phyloP scores from a whole-genome alignment of 2,113 vertebrate species.

The Pandion haliaetus region DNA sequence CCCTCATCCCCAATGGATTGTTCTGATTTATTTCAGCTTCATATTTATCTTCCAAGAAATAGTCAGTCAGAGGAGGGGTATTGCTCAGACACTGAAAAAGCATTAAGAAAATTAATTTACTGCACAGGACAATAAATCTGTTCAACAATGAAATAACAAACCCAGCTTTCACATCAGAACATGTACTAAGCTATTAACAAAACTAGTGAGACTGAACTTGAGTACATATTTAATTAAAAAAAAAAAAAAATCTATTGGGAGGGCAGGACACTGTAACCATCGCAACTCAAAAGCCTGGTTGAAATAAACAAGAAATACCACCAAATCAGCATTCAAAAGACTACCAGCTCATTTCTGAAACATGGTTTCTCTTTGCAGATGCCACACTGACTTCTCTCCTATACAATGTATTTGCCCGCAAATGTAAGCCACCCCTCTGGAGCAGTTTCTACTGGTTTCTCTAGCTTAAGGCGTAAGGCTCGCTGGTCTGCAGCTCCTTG shows the following conservation, averaged over 20 bases:
- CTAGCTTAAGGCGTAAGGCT: background rate
- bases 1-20: constrained; percentile 96
- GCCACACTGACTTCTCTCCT: background rate
- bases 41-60: constrained; percentile 92
- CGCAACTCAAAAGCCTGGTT: background rate
- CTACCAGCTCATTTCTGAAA: background rate
- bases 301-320: background rate
- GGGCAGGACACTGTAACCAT: background rate
- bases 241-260: background rate
- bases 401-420: background rate
- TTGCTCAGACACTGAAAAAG: constrained; percentile 91
- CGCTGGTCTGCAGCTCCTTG: background rate
- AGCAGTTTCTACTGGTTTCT: background rate
- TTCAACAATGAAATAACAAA: background rate
- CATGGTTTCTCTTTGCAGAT: background rate
- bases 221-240: background rate
- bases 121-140: background rate
- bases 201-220: background rate
- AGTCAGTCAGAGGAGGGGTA: constrained; percentile 89
- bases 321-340: background rate
- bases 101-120: background rate
- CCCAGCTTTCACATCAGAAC: background rate
- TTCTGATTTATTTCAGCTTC: constrained; percentile 94
- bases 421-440: background rate
- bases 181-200: background rate